These are phyloP conservation scores for Papilio protenor DNA, from an alignment of 2,888 invertebrate genomes.

Conservation along the genomic window DNA sequence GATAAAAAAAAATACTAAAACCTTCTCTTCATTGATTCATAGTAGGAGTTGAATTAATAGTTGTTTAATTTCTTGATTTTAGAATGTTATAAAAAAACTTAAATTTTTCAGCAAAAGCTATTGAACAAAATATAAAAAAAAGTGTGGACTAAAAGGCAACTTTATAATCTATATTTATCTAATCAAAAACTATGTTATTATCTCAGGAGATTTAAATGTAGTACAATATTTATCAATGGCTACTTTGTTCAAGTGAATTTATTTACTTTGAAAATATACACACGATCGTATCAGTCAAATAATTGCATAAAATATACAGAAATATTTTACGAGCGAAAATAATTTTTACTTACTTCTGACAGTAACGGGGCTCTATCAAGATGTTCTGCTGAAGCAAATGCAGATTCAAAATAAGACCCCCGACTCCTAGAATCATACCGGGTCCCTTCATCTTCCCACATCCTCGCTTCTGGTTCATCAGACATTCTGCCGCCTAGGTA, in stretches of 20 bases:
- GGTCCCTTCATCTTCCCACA: slow-evolving; percentile 79
- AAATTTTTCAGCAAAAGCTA: not conserved
- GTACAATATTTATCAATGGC: slow-evolving; percentile 6
- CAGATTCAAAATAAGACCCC: slow-evolving; percentile 73
- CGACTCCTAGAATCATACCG: slow-evolving; percentile 71
- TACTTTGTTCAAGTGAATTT: not conserved
- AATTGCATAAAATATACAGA: slow-evolving; percentile 33
- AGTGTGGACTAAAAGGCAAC: not conserved
- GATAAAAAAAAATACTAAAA: not conserved
- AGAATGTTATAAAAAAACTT: not conserved
- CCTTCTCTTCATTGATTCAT: not conserved
- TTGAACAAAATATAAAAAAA: not conserved
- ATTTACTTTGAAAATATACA: not conserved
- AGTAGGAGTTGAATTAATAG: not conserved
- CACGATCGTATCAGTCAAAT: not conserved
- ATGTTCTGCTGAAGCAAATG: slow-evolving; percentile 78
- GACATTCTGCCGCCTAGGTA: slow-evolving; percentile 78
- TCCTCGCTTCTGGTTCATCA: slow-evolving; percentile 80
- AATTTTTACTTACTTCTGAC: slow-evolving; percentile 65
- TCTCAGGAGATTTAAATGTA: slow-evolving; percentile 2
- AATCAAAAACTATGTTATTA: slow-evolving; percentile 10
- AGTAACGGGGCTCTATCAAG: slow-evolving; percentile 77
- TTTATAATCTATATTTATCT: slow-evolving; percentile 13
- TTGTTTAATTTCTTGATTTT: not conserved
- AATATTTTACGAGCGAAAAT: slow-evolving; percentile 18